Percentiles rank a stretch among this genome's conserved stretches.
Evolutionary conservation across 2,888 invertebrate species (phyloP).

Genomic region (Ophion ellenae): DNA sequence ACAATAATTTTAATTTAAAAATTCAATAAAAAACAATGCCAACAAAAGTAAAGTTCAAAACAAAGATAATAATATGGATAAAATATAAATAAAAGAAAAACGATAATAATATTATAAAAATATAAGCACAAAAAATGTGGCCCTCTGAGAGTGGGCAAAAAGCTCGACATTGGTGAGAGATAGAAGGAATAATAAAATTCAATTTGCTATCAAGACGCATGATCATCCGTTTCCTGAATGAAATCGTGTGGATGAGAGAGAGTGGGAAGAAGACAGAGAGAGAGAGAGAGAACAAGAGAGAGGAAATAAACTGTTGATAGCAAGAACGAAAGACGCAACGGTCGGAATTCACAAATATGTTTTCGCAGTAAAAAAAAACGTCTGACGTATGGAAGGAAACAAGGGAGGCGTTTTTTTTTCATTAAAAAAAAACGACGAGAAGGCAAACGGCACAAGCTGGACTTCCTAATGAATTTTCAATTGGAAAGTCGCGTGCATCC

Average conservation of each 20-base stretch:
- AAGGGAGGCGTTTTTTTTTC: neutral
- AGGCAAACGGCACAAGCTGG: neutral
- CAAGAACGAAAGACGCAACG: slow-evolving; percentile 39
- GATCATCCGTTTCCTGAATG: slow-evolving; percentile 65
- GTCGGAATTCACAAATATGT: slow-evolving; percentile 10
- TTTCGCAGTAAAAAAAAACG: slow-evolving; percentile 6
- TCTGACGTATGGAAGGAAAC: slow-evolving; percentile 6
- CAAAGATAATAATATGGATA: too few relatives aligned
- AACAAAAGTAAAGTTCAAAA: too few relatives aligned
- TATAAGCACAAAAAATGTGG: neutral
- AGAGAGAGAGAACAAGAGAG: neutral
- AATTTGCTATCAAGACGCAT: slow-evolving; percentile 56
- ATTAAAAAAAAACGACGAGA: neutral
- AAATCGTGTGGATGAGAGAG: slow-evolving; percentile 44
- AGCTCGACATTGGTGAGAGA: neutral
- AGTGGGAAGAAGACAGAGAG: neutral
- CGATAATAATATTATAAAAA: neutral
- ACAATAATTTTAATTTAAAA: neutral
- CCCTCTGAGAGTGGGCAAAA: neutral
- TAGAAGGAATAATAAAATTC: slow-evolving; percentile 52
- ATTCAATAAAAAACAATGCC: too few relatives aligned
- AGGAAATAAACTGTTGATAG: slow-evolving; percentile 63
- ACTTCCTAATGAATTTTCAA: neutral
- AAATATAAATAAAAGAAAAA: neutral
- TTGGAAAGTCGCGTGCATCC: neutral